These are phyloP conservation scores for Hylomyscus alleni DNA, from an alignment of 2,797 vertebrate genomes.

Conservation along the genomic window DNA sequence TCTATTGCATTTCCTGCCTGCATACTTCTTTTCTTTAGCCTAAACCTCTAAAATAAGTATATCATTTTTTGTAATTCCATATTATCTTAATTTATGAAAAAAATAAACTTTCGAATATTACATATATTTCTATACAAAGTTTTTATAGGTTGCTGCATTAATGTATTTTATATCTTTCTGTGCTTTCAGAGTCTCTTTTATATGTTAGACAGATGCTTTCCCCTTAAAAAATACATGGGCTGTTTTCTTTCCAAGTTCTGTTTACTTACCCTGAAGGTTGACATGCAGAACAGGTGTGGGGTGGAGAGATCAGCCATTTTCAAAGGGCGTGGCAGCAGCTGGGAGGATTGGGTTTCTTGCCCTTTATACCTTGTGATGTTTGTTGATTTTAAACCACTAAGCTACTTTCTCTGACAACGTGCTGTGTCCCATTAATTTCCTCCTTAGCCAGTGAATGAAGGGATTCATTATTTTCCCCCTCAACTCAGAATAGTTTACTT, in stretches of 20 bases:
- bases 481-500: slow-evolving; percentile 24
- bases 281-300: slow-evolving; percentile 88
- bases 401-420: slow-evolving; percentile 77
- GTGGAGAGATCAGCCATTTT: slow-evolving; percentile 85
- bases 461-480: slow-evolving; percentile 2
- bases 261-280: slow-evolving; percentile 82
- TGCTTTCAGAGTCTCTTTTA: neutral
- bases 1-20: neutral
- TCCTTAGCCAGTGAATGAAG: slow-evolving; percentile 39
- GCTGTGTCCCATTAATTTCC: slow-evolving; percentile 59
- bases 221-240: slow-evolving; percentile 28
- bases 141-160: neutral
- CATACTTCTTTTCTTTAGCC: slow-evolving; percentile 1
- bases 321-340: slow-evolving; percentile 89
- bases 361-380: slow-evolving; percentile 87
- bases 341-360: slow-evolving; percentile 89
- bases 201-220: neutral
- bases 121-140: neutral
- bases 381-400: slow-evolving; percentile 84
- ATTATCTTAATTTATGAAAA: slow-evolving; percentile 18
- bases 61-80: neutral
- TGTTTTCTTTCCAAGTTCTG: slow-evolving; percentile 9
- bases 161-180: neutral
- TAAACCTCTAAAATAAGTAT: neutral
- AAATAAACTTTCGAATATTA: neutral